Evolutionary conservation across 2,888 invertebrate genomes (phyloP).

Genomic region (Gonocerus acuteangulatus): DNA sequence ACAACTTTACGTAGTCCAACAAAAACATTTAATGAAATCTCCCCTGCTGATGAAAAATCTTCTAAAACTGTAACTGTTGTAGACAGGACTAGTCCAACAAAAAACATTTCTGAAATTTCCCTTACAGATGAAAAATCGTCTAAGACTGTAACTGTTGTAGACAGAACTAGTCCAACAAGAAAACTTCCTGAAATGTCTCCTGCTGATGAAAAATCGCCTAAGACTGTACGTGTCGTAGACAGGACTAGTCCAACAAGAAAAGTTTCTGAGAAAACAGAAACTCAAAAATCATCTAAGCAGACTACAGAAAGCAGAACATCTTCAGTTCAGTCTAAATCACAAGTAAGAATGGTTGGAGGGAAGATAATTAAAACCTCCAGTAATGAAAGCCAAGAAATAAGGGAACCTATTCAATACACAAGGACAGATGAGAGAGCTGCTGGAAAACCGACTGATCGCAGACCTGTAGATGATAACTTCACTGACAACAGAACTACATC

Average conservation of each 20-base stretch:
- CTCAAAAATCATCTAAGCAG: slow-evolving; percentile 31
- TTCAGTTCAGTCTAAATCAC: neutral
- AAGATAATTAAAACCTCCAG: slow-evolving; percentile 26
- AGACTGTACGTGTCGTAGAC: slow-evolving; percentile 33
- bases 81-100: neutral
- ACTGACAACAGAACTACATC: neutral
- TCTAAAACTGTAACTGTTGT: too few relatives aligned
- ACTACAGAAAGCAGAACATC: slow-evolving; percentile 22
- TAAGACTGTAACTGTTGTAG: slow-evolving; percentile 25
- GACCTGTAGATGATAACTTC: neutral
- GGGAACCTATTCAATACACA: too few relatives aligned
- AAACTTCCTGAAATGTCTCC: slow-evolving; percentile 4
- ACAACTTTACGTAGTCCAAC: too few relatives aligned
- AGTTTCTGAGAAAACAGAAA: neutral
- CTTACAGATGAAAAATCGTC: slow-evolving; percentile 6
- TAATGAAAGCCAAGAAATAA: neutral
- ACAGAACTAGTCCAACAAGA: neutral
- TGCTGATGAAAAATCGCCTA: slow-evolving; percentile 8
- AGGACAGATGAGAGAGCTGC: neutral
- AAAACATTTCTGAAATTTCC: slow-evolving; percentile 3
- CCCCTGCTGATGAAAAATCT: too few relatives aligned
- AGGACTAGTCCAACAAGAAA: slow-evolving; percentile 9
- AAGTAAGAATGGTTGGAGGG: slow-evolving; percentile 30
- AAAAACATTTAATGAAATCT: too few relatives aligned
- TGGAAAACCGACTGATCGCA: too few relatives aligned